Conservation (phyloP, 2,797 vertebrate species). For the Enteromius trimaculatus region DNA sequence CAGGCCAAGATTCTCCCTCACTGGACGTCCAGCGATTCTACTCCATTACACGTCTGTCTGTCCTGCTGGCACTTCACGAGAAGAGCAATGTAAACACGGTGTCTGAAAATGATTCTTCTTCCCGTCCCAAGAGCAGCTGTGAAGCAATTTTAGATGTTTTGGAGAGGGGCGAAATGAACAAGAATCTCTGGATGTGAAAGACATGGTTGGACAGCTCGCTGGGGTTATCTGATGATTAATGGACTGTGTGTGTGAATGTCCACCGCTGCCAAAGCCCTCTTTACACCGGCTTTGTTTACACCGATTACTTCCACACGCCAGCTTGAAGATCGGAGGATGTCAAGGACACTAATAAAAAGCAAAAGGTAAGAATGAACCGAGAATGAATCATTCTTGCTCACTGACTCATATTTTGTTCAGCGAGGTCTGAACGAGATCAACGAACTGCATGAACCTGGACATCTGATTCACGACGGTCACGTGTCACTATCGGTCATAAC, state of each 20-base stretch:
- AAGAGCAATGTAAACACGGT: constrained; percentile 49
- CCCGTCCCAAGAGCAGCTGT: constrained; percentile 35
- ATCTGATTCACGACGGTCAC: background rate
- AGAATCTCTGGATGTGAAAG: constrained; percentile 22
- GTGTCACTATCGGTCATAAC: background rate
- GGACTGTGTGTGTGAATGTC: constrained; percentile 18
- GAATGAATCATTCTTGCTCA: background rate
- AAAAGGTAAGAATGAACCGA: constrained; percentile 12
- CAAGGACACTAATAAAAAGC: background rate
- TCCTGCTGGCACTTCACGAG: constrained; percentile 15
- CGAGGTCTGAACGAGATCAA: background rate
- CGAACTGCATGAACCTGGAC: background rate
- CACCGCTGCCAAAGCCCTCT: constrained; percentile 19
- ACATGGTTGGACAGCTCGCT: constrained; percentile 26
- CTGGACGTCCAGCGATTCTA: constrained; percentile 37
- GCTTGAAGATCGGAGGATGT: background rate
- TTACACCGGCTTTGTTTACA: constrained; percentile 30
- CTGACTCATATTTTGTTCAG: background rate
- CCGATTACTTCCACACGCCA: constrained; percentile 33
- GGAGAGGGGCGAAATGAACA: background rate
- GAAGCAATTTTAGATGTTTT: constrained; percentile 31
- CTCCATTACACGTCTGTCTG: constrained; percentile 22
- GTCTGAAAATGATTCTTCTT: constrained; percentile 46
- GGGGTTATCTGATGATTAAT: constrained; percentile 51
- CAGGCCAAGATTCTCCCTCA: constrained; percentile 31